Conservation (phyloP, 2,888 invertebrate genomes). For the Alsophila aescularia region DNA sequence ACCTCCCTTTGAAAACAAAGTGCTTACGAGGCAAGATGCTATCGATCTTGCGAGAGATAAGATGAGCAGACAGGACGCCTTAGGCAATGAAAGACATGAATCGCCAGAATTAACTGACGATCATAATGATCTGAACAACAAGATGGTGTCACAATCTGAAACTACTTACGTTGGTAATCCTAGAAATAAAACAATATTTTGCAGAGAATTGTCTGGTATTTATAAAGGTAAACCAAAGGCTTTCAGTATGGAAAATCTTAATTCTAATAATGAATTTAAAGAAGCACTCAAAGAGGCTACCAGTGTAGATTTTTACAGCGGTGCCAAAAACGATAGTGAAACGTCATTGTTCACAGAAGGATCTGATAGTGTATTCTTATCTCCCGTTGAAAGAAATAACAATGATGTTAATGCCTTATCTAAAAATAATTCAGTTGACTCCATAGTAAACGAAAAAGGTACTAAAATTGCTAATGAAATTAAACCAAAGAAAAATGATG, state of each 20-base stretch:
- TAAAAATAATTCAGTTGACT: conserved; percentile 29
- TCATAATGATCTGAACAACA: conserved; percentile 45
- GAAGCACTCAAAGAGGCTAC: conserved; percentile 70
- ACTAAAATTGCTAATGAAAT: conserved; percentile 26
- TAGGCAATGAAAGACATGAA: conserved; percentile 43
- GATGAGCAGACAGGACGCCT: conserved; percentile 53
- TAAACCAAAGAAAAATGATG: conserved; percentile 21
- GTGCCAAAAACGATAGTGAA: conserved; percentile 54
- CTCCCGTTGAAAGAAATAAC: conserved; percentile 56
- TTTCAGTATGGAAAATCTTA: conserved; percentile 72
- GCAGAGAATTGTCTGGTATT: conserved; percentile 58
- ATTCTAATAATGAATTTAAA: conserved; percentile 56
- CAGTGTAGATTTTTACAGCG: conserved; percentile 67
- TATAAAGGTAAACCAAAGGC: conserved; percentile 77
- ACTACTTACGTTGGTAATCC: conserved; percentile 45
- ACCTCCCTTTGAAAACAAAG: conserved; percentile 56
- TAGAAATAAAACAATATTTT: conserved; percentile 59
- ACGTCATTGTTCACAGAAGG: conserved; percentile 65
- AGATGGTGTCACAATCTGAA: conserved; percentile 54
- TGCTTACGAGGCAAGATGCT: conserved; percentile 67
- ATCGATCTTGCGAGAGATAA: conserved; percentile 53
- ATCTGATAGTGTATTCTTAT: conserved; percentile 67
- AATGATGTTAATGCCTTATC: conserved; percentile 39
- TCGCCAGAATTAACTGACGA: conserved; percentile 42
- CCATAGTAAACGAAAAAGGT: not conserved